These are phyloP conservation scores for Spizaetus ornatus DNA, from an alignment of 2,113 vertebrate genomes.

Conservation along the genomic window DNA sequence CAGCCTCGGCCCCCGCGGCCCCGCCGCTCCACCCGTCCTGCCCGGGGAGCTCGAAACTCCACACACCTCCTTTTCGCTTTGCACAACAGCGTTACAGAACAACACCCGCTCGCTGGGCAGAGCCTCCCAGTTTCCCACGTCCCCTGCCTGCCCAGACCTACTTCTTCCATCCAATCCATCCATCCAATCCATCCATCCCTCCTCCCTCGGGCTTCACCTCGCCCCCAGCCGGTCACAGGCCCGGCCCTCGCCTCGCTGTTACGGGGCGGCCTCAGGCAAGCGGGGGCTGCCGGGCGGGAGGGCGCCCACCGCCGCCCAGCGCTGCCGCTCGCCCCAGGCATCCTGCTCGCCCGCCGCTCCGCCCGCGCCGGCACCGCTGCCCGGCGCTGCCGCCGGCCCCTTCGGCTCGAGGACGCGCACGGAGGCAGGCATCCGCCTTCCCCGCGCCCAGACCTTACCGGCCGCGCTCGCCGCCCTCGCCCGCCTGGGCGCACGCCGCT, in stretches of 20 bases:
- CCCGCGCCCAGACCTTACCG: slow-evolving; percentile 40
- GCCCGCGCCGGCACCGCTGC: neutral
- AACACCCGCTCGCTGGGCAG: neutral
- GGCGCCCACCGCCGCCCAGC: neutral
- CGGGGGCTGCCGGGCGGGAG: neutral
- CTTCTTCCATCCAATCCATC: neutral
- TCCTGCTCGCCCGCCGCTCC: neutral
- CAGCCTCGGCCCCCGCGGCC: neutral
- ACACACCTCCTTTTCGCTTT: neutral
- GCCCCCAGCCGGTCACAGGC: neutral
- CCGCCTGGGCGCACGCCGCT: slow-evolving; percentile 21
- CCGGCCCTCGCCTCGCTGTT: neutral
- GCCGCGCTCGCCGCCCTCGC: slow-evolving; percentile 1
- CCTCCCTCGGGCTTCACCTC: neutral
- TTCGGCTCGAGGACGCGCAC: neutral
- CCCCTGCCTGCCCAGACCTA: neutral
- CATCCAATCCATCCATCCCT: neutral
- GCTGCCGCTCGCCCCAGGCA: neutral
- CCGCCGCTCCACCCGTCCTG: neutral
- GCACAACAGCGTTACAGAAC: neutral
- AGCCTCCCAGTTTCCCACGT: neutral
- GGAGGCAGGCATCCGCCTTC: neutral
- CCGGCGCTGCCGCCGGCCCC: neutral
- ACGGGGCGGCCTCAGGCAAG: neutral
- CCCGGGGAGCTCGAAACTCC: neutral